A percentile compares a stretch with the other conserved stretches of the same genome.
These are phyloP conservation scores for Nomada fucata DNA, from an alignment of 2,888 invertebrate genomes.

Conservation along the genomic window DNA sequence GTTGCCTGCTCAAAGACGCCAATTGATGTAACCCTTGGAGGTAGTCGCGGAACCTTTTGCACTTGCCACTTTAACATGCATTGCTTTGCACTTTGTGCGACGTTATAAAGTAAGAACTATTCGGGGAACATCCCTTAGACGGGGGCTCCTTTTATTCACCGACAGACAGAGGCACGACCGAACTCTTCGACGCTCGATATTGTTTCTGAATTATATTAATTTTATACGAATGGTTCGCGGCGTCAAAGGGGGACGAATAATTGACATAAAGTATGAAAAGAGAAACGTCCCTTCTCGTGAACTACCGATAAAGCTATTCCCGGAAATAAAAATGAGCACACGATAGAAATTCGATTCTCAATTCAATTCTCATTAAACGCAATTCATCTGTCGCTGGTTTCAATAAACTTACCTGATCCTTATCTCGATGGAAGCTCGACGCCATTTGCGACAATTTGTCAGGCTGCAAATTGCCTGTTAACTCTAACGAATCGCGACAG, in stretches of 20 bases:
- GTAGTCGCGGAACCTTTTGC: conserved; percentile 15
- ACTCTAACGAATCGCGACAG: conserved; percentile 3
- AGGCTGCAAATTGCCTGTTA: conserved; percentile 17
- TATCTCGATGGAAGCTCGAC: neutral
- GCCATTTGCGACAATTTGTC: neutral
- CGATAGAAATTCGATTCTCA: too few species aligned
- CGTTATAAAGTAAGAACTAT: conserved; percentile 12
- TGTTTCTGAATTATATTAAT: neutral
- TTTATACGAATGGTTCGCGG: neutral
- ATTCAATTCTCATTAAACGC: too few species aligned
- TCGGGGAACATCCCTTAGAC: conserved; percentile 11
- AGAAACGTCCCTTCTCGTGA: too few species aligned
- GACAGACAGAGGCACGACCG: neutral
- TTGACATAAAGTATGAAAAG: too few species aligned
- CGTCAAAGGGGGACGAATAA: too few species aligned
- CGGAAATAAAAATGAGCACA: too few species aligned
- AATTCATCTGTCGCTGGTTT: neutral
- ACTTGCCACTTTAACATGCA: neutral
- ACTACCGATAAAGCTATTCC: too few species aligned
- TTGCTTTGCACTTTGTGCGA: conserved; percentile 16
- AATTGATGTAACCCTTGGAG: neutral
- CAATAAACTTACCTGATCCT: neutral
- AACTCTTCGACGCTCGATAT: neutral
- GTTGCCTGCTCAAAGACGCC: conserved; percentile 27
- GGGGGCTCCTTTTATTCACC: neutral